These are phyloP conservation scores for Oreohelix idahoensis DNA, from an alignment of 1,140 invertebrate genomes.

Conservation along the genomic window DNA sequence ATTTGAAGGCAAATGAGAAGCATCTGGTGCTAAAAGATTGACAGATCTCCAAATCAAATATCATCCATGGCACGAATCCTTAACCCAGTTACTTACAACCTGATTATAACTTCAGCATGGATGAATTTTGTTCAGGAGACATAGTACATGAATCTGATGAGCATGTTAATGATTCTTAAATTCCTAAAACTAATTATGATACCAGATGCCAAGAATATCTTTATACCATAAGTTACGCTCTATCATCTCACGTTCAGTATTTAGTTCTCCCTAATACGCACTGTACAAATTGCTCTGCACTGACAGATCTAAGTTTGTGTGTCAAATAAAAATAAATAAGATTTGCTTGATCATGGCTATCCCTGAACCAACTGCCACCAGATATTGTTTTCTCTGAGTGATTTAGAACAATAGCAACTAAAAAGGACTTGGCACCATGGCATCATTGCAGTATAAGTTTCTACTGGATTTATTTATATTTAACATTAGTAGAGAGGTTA, in stretches of 20 bases:
- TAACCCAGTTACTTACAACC: not conserved
- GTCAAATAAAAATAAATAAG: not conserved
- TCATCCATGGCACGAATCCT: not conserved
- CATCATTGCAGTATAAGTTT: conserved; percentile 6
- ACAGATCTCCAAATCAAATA: not conserved
- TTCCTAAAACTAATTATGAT: not conserved
- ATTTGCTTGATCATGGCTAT: not conserved
- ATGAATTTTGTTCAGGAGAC: not conserved
- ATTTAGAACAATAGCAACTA: not conserved
- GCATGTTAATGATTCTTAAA: not conserved
- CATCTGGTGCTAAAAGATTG: not conserved
- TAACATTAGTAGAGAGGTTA: conserved; percentile 11
- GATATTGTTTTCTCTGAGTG: not conserved
- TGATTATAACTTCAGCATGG: not conserved
- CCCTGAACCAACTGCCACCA: conserved; percentile 14
- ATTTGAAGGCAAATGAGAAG: not conserved
- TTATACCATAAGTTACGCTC: not conserved
- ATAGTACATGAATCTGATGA: not conserved
- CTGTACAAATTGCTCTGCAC: too few species aligned
- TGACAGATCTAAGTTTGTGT: not conserved
- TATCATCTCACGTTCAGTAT: too few species aligned
- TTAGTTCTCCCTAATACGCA: too few species aligned
- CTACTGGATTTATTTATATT: not conserved
- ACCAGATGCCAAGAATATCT: not conserved
- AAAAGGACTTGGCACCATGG: conserved; percentile 29